A percentile compares a stretch with the other conserved stretches of the same genome.
Evolutionary conservation across 64 coral and sea anemone genomes (phyloP).

Genomic region (Montipora efflorescens): DNA sequence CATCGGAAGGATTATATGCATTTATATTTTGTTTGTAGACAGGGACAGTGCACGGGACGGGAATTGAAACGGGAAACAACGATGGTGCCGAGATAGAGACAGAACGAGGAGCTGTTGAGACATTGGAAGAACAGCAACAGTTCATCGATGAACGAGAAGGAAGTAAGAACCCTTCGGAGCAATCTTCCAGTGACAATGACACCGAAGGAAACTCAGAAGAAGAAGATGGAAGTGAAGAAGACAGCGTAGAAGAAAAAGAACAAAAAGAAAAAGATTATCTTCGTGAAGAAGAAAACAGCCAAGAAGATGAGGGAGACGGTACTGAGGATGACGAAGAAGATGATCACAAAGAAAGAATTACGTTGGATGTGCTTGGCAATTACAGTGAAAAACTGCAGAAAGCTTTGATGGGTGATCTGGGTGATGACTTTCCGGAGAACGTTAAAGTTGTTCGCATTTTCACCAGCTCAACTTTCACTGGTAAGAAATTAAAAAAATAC

Average conservation of each 20-base stretch:
- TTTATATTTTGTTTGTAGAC: neutral
- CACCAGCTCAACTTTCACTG: conserved; percentile 96
- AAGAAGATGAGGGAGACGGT: neutral
- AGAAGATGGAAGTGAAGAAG: neutral
- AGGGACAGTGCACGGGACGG: neutral
- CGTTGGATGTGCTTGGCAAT: neutral
- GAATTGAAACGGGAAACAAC: too few relatives aligned
- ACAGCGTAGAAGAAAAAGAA: neutral
- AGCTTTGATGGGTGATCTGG: conserved; percentile 73
- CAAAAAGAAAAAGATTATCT: neutral
- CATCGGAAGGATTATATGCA: neutral
- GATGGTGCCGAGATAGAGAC: neutral
- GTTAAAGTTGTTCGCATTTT: conserved; percentile 96
- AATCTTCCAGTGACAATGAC: neutral
- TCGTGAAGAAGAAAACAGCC: neutral
- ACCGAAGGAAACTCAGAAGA: neutral
- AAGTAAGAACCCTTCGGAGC: neutral
- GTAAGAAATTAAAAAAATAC: conserved; percentile 12
- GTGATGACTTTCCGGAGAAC: conserved; percentile 77
- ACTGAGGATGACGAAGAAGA: neutral
- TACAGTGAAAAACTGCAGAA: conserved; percentile 36
- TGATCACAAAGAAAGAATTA: neutral
- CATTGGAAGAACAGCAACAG: neutral
- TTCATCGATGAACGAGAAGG: neutral
- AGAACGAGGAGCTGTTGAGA: neutral